Evolutionary conservation across 2,888 invertebrate species (phyloP).

Genomic region (Disparrhopalites patrizii): DNA sequence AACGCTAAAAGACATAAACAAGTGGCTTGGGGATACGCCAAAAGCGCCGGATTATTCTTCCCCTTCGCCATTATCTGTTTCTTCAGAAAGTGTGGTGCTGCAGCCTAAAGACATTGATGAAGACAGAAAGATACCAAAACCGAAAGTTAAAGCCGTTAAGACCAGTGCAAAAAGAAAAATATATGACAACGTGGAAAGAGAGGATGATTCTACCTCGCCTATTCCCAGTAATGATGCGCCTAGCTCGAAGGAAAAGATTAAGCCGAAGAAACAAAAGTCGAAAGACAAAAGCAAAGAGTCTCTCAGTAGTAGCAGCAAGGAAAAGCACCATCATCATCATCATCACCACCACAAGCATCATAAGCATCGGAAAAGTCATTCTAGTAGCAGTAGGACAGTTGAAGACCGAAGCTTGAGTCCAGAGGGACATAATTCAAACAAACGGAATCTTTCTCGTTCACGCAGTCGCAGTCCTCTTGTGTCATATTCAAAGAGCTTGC

Average conservation of each 20-base stretch:
- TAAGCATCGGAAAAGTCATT: constrained; percentile 6
- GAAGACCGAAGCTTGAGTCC: constrained; percentile 23
- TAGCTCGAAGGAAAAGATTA: constrained; percentile 6
- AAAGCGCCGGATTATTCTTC: constrained; percentile 38
- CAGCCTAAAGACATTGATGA: constrained; percentile 5
- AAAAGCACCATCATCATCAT: constrained; percentile 24
- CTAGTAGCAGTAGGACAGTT: neutral
- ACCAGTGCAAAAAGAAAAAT: neutral
- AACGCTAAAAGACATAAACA: constrained; percentile 71
- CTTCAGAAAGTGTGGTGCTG: constrained; percentile 22
- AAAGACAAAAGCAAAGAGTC: constrained; percentile 2
- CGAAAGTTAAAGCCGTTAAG: constrained; percentile 4
- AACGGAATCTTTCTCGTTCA: constrained; percentile 1
- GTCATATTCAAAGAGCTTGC: neutral
- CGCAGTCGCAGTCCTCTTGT: constrained; percentile 5
- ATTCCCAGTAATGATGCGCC: neutral
- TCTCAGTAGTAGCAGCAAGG: neutral
- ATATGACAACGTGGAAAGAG: neutral
- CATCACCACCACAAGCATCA: constrained; percentile 15
- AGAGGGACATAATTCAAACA: constrained; percentile 7
- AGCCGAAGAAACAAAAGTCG: neutral
- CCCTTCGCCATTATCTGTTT: constrained; percentile 21
- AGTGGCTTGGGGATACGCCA: constrained; percentile 82
- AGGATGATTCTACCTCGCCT: neutral
- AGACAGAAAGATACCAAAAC: neutral